Base-by-base conservation (phyloP, 2,888 invertebrate species). In the Cinara cedri region DNA sequence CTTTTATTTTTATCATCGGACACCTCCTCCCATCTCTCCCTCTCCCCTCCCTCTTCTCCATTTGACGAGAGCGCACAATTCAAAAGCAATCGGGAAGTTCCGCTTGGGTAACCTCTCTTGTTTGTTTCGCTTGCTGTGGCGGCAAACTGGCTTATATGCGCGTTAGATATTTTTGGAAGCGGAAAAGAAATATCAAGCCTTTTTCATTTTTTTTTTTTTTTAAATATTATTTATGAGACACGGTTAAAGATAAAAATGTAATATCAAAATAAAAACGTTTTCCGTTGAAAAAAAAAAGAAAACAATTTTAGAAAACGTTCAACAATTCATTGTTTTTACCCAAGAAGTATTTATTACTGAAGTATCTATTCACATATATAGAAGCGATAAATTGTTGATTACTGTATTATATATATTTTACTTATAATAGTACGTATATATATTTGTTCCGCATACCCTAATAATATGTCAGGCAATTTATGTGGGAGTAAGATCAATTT, bases 11-110 rank as follows among this genome's bases (percentile, higher is more conserved):
- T 51, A 13, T 51, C 34, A n/a, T 74, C 60, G 9, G 26, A 21
- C 34, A 34, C n/a, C n/a, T n/a, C n/a, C n/a, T n/a, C n/a, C 19
- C 19, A 6, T 34, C 34, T 34, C 34, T 34, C 34, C 34, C 3
- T 14, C 34, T 26, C 1, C 13, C 24, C 4, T 13, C 16, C 0
- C 16, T 16, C 24, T 75, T 75, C 24, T 10, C 11, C 34, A 34
- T 34, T 34, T 34, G 65, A 63, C 65, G 44, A 26, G n/a, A 55
- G 66, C 19, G 44, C 26, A 21, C 24, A 66, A 66, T 76, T 76
- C 65, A 66, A 76, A 76, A 66, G 55, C 76, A 68, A 78, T 78
- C 68, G 68, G 21, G 19, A 68, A 19, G 68, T 68, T 78, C 57
- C 60, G 34, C 76, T 60, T 46, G 55, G 49, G 57, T 60, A 42